Base-by-base conservation (phyloP, 1,140 invertebrate species). In the Trichogramma pretiosum region DNA sequence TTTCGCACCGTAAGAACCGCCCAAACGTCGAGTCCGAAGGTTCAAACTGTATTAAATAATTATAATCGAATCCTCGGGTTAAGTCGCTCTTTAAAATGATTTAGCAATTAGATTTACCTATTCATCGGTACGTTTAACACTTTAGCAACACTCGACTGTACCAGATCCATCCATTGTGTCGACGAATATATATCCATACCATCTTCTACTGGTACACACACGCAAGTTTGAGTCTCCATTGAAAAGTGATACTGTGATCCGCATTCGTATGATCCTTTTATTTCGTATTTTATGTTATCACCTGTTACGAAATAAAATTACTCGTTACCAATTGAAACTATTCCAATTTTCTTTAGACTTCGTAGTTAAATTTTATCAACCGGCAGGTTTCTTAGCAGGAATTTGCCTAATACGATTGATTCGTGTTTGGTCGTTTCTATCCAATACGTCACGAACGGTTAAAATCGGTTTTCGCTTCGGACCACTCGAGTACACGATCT, bases 1-100 rank as follows among this genome's bases (percentile, higher is more conserved):
- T 63, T 88, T 84, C 23, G 75, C 72, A 9, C 84, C 86, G 47
- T 85, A 89, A 3, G 68, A 82, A 24, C 86, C 86, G 0, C 86
- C 86, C 0, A 87, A 44, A 33, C 85, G 72, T 45, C 77, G 74
- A 0, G 83, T 76, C 55, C 73, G 69, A 2, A 85, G 58, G 36
- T 81, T 74, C 13, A 86, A 73, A 41, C 82, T 83, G 53, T 45
- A 45, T 26, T 28, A 44, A 3, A 13, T 34, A 23, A 23, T 13
- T 7, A n/a, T 19, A 11, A 9, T 9, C 22, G 11, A 28, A 5
- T 5, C 5, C 11, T 7, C 24, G 24, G 5, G 24, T 5, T 11
- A 11, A 28, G 5, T 11, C 5, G 11, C 5, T 28, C 11, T 7
- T 28, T 28, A 28, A 28, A 28, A 28, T 28, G 5, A 7, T 28